phyloP scores from a whole-genome alignment of 2,888 invertebrate genomes.

The Cataglyphis livida region DNA sequence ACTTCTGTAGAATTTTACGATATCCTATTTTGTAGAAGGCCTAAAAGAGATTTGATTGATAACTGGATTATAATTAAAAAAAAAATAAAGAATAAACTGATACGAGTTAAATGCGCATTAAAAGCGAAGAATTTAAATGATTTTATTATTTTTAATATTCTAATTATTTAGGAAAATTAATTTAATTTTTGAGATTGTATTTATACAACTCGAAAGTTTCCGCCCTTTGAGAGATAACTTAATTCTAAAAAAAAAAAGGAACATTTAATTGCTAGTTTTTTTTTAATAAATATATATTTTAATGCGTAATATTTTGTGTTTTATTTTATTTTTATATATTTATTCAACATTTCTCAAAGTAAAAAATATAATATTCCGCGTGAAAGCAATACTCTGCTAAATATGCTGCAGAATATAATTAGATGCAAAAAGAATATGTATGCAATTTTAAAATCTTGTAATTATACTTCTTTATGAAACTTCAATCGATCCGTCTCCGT shows the following conservation, averaged over 20 bases:
- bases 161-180: conserved; percentile 11
- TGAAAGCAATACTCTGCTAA: neutral
- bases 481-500: neutral
- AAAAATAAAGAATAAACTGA: neutral
- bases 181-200: neutral
- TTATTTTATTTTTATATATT: conserved; percentile 22
- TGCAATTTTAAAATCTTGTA: conserved; percentile 14
- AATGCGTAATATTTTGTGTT: conserved; percentile 14
- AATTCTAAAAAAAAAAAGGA: neutral
- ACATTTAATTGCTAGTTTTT: conserved; percentile 11
- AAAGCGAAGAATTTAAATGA: neutral
- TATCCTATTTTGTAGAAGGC: neutral
- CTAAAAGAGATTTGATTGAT: neutral
- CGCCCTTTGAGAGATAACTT: neutral
- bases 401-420: conserved; percentile 15
- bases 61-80: neutral
- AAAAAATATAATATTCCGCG: conserved; percentile 5
- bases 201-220: neutral
- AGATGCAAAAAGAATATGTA: neutral
- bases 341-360: conserved; percentile 5
- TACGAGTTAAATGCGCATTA: neutral
- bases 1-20: conserved; percentile 18
- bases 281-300: conserved; percentile 26
- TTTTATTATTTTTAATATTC: neutral
- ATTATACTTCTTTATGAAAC: neutral